phyloP scores from a whole-genome alignment of 2,888 invertebrate species.

The Chromoteleia sp. region DNA sequence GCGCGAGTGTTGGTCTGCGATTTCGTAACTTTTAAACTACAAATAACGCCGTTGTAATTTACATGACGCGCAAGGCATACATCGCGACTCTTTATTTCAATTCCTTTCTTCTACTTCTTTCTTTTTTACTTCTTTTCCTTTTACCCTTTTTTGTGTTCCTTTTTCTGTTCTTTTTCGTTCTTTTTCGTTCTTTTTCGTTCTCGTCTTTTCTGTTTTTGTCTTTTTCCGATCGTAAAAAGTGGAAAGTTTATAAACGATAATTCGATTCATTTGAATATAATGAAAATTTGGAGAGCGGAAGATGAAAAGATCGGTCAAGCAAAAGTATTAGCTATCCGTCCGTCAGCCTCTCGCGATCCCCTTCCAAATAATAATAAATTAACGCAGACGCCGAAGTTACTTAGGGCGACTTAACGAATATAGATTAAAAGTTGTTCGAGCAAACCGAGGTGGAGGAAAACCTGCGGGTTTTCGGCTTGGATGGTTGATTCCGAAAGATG shows the following conservation, averaged over 20 bases:
- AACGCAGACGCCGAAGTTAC: conserved; percentile 79
- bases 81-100: conserved; percentile 3
- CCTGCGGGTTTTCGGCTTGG: conserved; percentile 65
- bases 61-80: conserved; percentile 34
- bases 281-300: conserved; percentile 43
- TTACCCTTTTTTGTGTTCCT: conserved; percentile 4
- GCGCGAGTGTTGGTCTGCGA: conserved; percentile 28
- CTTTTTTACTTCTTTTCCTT: conserved; percentile 1
- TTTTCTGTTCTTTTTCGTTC: neutral
- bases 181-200: neutral
- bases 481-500: conserved; percentile 74
- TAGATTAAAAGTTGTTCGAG: conserved; percentile 83
- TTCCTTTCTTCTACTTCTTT: neutral
- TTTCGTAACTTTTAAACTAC: conserved; percentile 46
- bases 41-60: conserved; percentile 46
- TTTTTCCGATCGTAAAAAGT: neutral
- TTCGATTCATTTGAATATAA: conserved; percentile 57
- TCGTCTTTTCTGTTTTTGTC: neutral
- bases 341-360: conserved; percentile 64
- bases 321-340: conserved; percentile 72
- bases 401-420: conserved; percentile 83
- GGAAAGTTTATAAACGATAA: conserved; percentile 27
- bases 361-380: conserved; percentile 79
- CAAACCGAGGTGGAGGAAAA: conserved; percentile 70
- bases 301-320: conserved; percentile 71